These are phyloP conservation scores for Yponomeuta plumbellus DNA, from an alignment of 2,888 invertebrate species.

Conservation along the genomic window DNA sequence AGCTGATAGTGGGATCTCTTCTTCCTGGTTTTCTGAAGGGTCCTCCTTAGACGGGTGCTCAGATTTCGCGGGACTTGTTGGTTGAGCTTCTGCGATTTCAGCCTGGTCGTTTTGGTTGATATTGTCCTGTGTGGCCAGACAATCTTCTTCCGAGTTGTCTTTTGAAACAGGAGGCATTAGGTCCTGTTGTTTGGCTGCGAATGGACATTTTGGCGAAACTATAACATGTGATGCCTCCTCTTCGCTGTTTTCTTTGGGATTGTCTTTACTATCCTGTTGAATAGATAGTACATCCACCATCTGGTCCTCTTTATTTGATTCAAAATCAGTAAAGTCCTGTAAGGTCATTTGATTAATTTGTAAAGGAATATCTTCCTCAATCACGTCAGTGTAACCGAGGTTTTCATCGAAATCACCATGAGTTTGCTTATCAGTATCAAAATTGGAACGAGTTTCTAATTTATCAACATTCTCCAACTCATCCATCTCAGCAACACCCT, in stretches of 20 bases:
- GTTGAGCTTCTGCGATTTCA: too few species aligned
- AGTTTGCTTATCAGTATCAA: too few species aligned
- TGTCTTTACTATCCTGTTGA: background rate
- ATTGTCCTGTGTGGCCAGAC: background rate
- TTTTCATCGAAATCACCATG: too few species aligned
- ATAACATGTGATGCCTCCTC: background rate
- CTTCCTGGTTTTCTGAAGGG: background rate
- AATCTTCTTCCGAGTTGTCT: background rate
- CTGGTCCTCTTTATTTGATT: too few species aligned
- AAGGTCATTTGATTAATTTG: background rate
- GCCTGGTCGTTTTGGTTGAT: background rate
- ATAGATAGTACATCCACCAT: background rate
- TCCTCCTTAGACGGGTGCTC: conserved; percentile 5
- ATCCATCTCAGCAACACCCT: background rate
- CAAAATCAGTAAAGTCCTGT: too few species aligned
- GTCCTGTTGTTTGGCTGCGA: background rate
- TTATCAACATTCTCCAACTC: too few species aligned
- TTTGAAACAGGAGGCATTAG: background rate
- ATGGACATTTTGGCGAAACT: background rate
- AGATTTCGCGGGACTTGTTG: too few species aligned
- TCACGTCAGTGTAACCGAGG: background rate
- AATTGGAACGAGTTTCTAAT: too few species aligned
- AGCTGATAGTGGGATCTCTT: conserved; percentile 11
- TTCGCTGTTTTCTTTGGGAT: background rate
- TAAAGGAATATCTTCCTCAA: background rate